Conservation (phyloP, 2,888 invertebrate genomes). For the Pimpla rufipes region DNA sequence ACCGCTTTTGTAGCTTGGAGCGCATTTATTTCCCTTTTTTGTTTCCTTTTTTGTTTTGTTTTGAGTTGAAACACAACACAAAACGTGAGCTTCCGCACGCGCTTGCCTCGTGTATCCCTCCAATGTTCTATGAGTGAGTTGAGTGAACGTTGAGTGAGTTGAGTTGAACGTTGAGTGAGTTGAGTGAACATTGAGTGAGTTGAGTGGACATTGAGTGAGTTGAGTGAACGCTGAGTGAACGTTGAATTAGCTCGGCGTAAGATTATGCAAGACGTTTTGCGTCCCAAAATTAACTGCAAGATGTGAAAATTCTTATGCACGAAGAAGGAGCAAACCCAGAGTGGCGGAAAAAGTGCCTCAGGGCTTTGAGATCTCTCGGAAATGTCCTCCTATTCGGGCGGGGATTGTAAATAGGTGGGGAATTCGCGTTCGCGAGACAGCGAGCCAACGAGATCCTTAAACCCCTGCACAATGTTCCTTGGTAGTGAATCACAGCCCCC, state of each 20-base stretch:
- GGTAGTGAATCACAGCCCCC: no score
- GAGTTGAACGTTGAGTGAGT: no score
- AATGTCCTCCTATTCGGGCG: slow-evolving; percentile 13
- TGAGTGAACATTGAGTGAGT: no score
- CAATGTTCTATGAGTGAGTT: slow-evolving; percentile 14
- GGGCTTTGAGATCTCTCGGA: not conserved
- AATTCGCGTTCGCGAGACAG: not conserved
- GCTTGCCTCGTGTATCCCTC: slow-evolving; percentile 22
- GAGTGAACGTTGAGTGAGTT: no score
- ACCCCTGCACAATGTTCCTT: slow-evolving; percentile 18
- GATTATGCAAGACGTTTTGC: no score
- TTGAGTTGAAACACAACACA: slow-evolving; percentile 8
- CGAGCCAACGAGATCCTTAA: not conserved
- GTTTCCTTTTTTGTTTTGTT: no score
- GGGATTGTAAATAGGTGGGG: slow-evolving; percentile 37
- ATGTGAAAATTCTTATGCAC: slow-evolving; percentile 7
- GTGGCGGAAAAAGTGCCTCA: not conserved
- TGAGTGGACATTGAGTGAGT: no score
- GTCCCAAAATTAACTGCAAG: no score
- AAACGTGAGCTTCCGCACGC: not conserved
- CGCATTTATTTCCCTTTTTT: no score
- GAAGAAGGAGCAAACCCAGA: not conserved
- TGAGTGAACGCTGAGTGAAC: no score
- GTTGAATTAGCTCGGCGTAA: no score
- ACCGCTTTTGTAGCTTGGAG: no score